Conservation (phyloP, 2,888 invertebrate genomes). For the Cheiracanthium punctorium region DNA sequence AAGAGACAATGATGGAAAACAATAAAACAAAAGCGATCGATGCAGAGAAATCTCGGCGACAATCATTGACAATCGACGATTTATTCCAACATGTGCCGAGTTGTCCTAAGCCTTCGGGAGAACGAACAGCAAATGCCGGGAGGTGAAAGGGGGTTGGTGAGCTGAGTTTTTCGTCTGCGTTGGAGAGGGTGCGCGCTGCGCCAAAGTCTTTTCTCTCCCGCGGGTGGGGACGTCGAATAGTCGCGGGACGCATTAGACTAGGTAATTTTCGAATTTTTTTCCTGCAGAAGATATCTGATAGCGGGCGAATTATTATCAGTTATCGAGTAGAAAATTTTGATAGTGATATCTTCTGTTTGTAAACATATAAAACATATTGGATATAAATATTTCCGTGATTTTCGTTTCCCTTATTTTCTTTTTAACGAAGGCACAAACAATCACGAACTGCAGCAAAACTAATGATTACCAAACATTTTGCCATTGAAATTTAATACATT, state of each 20-base stretch:
- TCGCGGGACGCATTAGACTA: not conserved
- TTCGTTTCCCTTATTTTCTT: no score
- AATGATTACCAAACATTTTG: no score
- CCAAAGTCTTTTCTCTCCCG: not conserved
- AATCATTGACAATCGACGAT: slow-evolving; percentile 23
- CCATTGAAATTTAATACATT: no score
- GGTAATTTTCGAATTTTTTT: not conserved
- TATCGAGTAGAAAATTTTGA: no score
- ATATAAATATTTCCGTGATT: no score
- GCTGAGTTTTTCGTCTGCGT: slow-evolving; percentile 39
- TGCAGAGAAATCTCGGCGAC: slow-evolving; percentile 24
- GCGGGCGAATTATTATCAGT: no score
- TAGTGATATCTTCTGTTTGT: no score
- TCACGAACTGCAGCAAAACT: no score
- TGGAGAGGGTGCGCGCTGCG: slow-evolving; percentile 39
- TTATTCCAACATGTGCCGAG: slow-evolving; percentile 1
- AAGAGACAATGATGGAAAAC: slow-evolving; percentile 49
- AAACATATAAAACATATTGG: no score
- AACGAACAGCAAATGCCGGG: slow-evolving; percentile 26
- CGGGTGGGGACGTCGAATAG: slow-evolving; percentile 10
- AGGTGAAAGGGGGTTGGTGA: slow-evolving; percentile 14
- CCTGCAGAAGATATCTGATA: no score
- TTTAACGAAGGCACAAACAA: no score
- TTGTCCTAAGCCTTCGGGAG: not conserved
- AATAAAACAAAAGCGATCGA: slow-evolving; percentile 46